phyloP scores from a whole-genome alignment of 2,113 vertebrate genomes.

The Chrysemys picta region DNA sequence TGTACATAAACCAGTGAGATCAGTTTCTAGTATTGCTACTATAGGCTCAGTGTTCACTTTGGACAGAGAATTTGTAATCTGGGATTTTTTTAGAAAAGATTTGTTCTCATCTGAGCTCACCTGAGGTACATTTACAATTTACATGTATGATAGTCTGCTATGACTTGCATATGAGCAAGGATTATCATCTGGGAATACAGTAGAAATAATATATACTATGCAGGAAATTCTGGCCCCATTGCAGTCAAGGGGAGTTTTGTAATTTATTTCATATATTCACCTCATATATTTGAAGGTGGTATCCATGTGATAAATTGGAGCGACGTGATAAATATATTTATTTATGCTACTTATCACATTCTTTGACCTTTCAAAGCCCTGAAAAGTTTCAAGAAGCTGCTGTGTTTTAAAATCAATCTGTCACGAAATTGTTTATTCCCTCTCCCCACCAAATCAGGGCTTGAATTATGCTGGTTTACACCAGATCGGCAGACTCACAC shows the following conservation, averaged over 20 bases:
- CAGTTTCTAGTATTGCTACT: background rate
- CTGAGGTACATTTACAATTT: background rate
- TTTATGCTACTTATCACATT: background rate
- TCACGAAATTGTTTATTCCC: background rate
- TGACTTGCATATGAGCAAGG: background rate
- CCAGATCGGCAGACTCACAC: slow-evolving; percentile 16
- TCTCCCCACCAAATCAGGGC: background rate
- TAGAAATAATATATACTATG: background rate
- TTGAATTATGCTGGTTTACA: slow-evolving; percentile 25
- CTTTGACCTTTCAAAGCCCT: background rate
- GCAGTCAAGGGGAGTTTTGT: background rate
- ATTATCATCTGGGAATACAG: background rate
- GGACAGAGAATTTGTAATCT: background rate
- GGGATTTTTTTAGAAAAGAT: background rate
- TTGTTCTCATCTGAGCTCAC: background rate
- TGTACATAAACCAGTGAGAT: background rate
- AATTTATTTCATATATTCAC: background rate
- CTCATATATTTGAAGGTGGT: background rate
- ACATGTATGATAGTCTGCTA: background rate
- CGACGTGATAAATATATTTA: background rate
- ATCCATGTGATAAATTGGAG: background rate
- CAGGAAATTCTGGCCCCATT: background rate
- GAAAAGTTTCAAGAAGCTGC: slow-evolving; percentile 1
- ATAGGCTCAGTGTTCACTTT: background rate
- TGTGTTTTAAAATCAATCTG: background rate